Conservation (phyloP, 1,140 invertebrate genomes). For the Aphis craccivora region DNA sequence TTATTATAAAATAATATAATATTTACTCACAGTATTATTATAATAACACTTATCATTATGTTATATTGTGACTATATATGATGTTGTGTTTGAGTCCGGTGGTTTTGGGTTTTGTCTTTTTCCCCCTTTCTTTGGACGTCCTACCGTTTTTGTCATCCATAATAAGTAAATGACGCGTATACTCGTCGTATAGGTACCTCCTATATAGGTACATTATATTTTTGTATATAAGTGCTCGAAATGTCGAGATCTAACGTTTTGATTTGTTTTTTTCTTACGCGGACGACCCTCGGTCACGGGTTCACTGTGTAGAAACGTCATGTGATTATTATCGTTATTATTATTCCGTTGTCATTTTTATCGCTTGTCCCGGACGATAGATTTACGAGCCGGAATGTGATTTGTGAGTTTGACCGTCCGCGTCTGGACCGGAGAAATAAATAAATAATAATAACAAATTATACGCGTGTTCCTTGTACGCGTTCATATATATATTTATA, state of each 20-base stretch:
- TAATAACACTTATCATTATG: constrained; percentile 15
- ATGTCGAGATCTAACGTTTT: neutral
- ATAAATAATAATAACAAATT: constrained; percentile 16
- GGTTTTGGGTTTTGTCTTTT: neutral
- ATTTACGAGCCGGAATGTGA: constrained; percentile 38
- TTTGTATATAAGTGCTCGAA: neutral
- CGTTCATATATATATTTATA: neutral
- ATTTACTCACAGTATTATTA: neutral
- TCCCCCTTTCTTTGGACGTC: neutral
- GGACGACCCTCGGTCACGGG: neutral
- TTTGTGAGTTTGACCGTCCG: constrained; percentile 49
- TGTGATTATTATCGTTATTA: constrained; percentile 31
- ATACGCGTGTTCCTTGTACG: neutral
- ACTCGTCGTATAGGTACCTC: neutral
- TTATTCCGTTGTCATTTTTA: constrained; percentile 52
- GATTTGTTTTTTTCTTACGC: neutral
- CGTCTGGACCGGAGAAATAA: neutral
- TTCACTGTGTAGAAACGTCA: neutral
- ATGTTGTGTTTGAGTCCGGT: neutral
- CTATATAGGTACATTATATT: neutral
- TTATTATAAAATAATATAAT: neutral
- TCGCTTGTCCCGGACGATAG: constrained; percentile 43
- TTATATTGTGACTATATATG: neutral
- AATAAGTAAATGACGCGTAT: neutral
- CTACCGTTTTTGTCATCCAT: neutral